Base-by-base conservation (phyloP, 2,797 vertebrate genomes). In the Pempheris klunzingeri region DNA sequence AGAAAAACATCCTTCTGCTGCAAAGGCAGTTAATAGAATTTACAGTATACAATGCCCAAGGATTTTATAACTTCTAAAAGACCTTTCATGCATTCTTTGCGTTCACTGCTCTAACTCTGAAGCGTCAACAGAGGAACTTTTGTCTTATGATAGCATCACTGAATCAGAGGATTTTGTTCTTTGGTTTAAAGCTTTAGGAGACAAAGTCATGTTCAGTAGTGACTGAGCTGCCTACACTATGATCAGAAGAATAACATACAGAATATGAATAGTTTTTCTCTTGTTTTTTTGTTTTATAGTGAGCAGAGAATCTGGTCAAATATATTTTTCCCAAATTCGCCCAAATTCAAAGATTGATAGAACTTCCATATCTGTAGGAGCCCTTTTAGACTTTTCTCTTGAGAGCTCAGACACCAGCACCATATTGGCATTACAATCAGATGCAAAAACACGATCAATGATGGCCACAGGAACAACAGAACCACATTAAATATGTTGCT, bases 1-100 rank as follows among this genome's bases (percentile, higher is more conserved):
- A 65, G 49, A 58, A 85, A 83, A 62, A 73, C 24, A 86, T 62
- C 57, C 9, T n/a, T 0, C 17, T 43, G n/a, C 66, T 43, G 74
- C 41, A 28, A 30, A 67, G n/a, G 44, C 36, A 7, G 24, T 58
- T 61, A 47, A 78, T 50, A 34, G 50, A 68, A 78, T 59, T 28
- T 41, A 49, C 36, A 65, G 30, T 11, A 74, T 58, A 80, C 26
- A 50, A 75, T 71, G 36, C 36, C 62, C 52, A 14, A 52, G 32
- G 38, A 62, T 32, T 67, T 28, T 55, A 15, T 20, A 44, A 55
- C 28, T 80, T 68, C 44, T 52, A n/a, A 73, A 64, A 76, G 43
- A 63, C 38, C 55, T 10, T 49, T 61, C 8, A 67, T 41, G 18
- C 13, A 10, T 65, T 75, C 22, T 82, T 69, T 66, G 44, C 71